These are phyloP conservation scores for Psittacula echo DNA, from an alignment of 2,797 vertebrate species.

Conservation along the genomic window DNA sequence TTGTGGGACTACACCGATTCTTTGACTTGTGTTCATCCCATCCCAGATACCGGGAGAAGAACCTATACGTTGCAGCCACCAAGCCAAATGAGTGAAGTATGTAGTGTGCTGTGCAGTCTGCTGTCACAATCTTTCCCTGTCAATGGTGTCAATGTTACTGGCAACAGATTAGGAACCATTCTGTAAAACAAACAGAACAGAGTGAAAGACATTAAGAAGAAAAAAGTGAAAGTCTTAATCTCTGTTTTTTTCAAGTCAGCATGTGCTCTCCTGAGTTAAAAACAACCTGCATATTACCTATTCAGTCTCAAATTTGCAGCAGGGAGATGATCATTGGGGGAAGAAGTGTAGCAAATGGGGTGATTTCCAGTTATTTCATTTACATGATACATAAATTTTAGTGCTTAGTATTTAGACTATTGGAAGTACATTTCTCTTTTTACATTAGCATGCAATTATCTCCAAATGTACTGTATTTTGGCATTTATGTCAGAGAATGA, in stretches of 20 bases:
- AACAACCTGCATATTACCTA: neutral
- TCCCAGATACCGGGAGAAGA: fast-evolving
- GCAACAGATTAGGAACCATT: fast-evolving
- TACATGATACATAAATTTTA: neutral
- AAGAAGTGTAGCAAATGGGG: neutral
- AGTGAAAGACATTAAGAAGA: neutral
- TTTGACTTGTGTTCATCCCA: fast-evolving
- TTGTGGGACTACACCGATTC: fast-evolving
- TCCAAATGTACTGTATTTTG: neutral
- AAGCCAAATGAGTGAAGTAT: fast-evolving
- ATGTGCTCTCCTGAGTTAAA: neutral
- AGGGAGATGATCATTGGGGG: fast-evolving
- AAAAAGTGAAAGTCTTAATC: neutral
- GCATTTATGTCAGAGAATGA: neutral
- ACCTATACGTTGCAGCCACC: fast-evolving
- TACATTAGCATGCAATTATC: neutral
- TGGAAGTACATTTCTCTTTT: neutral
- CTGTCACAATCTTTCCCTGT: fast-evolving
- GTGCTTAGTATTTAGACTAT: neutral
- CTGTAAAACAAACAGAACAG: neutral
- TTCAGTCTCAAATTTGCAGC: neutral
- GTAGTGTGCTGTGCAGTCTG: fast-evolving
- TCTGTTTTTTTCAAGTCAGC: neutral
- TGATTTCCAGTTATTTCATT: neutral
- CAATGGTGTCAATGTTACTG: fast-evolving